Evolutionary conservation across 2,888 invertebrate genomes (phyloP).

Genomic region (Auanema freiburgensis): DNA sequence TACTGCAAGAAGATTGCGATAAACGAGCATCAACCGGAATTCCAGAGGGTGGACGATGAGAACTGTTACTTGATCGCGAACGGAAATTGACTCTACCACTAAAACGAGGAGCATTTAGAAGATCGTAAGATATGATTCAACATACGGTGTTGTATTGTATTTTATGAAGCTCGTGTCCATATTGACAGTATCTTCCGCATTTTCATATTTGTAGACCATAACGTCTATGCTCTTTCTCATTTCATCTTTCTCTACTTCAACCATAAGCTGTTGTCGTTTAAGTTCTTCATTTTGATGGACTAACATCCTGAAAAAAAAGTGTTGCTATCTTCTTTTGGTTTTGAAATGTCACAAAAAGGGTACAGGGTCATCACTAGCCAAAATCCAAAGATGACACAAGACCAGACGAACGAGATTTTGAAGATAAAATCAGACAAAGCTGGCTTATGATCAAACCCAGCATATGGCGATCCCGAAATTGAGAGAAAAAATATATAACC

Average conservation of each 20-base stretch:
- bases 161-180: constrained; percentile 21
- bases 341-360: background rate
- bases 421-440: no score
- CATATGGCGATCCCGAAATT: no score
- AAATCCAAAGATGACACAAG: background rate
- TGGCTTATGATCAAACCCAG: no score
- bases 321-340: background rate
- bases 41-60: constrained; percentile 20
- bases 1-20: constrained; percentile 21
- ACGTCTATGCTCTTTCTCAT: constrained; percentile 40
- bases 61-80: constrained; percentile 20
- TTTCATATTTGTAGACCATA: constrained; percentile 38
- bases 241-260: constrained; percentile 39
- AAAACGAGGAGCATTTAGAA: background rate
- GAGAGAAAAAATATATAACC: no score
- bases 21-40: constrained; percentile 22
- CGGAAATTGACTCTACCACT: constrained; percentile 20
- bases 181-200: constrained; percentile 24
- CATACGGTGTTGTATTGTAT: constrained; percentile 24
- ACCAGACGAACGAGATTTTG: no score
- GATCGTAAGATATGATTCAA: background rate
- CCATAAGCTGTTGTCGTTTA: constrained; percentile 31
- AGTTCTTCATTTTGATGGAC: constrained; percentile 49
- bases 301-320: constrained; percentile 31
- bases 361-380: background rate